phyloP scores from a whole-genome alignment of 2,113 vertebrate genomes.

The Podarcis raffonei region DNA sequence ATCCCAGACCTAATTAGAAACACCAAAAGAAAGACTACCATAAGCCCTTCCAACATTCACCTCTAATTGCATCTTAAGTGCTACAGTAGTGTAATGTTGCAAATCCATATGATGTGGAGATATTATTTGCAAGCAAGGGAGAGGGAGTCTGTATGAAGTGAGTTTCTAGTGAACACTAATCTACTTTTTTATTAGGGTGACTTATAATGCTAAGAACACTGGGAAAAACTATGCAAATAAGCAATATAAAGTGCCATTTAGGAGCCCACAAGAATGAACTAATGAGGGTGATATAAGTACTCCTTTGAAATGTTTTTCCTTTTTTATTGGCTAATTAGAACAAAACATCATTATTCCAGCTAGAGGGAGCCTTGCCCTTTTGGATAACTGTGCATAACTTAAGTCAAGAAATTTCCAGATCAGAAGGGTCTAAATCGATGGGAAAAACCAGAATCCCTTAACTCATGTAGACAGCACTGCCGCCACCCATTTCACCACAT shows the following conservation, averaged over 20 bases:
- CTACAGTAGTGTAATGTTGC: conserved; percentile 49
- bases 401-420: conserved; percentile 62
- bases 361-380: conserved; percentile 55
- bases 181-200: conserved; percentile 66
- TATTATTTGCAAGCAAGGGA: conserved; percentile 49
- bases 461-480: neutral
- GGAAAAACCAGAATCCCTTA: neutral
- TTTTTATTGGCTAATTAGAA: conserved; percentile 71
- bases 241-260: conserved; percentile 64
- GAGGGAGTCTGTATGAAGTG: conserved; percentile 35
- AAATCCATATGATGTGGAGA: conserved; percentile 11
- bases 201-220: conserved; percentile 55
- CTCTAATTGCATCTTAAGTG: conserved; percentile 61
- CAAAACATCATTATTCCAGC: conserved; percentile 69
- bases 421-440: conserved; percentile 54
- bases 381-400: conserved; percentile 65
- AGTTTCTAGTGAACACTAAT: conserved; percentile 61
- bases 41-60: neutral
- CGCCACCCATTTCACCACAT: neutral
- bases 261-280: conserved; percentile 64
- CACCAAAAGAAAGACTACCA: conserved; percentile 14
- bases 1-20: conserved; percentile 46
- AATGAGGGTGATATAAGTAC: conserved; percentile 67
- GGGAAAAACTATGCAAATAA: conserved; percentile 73
- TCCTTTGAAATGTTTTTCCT: conserved; percentile 57